Base-by-base conservation (phyloP, 2,888 invertebrate genomes). In the Cryptus armator region DNA sequence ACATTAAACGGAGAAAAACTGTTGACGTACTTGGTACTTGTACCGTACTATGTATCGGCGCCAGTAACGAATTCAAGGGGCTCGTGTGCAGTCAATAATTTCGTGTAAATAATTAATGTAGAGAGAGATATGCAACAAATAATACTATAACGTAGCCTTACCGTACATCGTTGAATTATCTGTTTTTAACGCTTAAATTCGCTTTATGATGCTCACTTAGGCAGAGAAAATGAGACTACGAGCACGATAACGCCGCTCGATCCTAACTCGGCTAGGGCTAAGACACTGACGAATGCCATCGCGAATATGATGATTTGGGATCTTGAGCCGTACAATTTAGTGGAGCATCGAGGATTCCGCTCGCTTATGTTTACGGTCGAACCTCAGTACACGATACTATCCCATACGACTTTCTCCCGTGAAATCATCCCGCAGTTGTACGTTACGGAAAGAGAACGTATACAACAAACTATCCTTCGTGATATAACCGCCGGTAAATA, bases 401-500 rank as follows among this genome's bases (percentile, higher is more conserved):
- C 43, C 10, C 79, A 71, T 44, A 79, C 79, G 59, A 79, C 80
- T 12, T 80, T 72, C 62, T 72, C 71, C 46, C 64, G 72, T n/a
- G 32, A 48, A n/a, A 51, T 80, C 62, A 79, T 79, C 29, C 79
- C 79, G 56, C 43, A 16, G 14, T 48, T 79, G 46, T 79, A 71
- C 44, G 51, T 48, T 44, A 32, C 46, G 12, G 64, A 62, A 44
- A 70, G 62, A 44, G 37, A 64, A 10, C 59, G 62, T 24, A 48
- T 80, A 32, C 62, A 32, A 16, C 51, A 46, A 64, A 64, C 32
- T 2, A 80, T 80, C 53, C 71, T 62, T 7, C 48, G 46, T 24
- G 71, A 80, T 32, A n/a, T 80, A n/a, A 14, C 64, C 9, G 72
- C 71, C 64, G 72, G 80, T 80, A 43, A 71, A 62, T 80, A n/a